Evolutionary conservation across 2,113 vertebrate species (phyloP).

Genomic region (Triplophysa dalaica): DNA sequence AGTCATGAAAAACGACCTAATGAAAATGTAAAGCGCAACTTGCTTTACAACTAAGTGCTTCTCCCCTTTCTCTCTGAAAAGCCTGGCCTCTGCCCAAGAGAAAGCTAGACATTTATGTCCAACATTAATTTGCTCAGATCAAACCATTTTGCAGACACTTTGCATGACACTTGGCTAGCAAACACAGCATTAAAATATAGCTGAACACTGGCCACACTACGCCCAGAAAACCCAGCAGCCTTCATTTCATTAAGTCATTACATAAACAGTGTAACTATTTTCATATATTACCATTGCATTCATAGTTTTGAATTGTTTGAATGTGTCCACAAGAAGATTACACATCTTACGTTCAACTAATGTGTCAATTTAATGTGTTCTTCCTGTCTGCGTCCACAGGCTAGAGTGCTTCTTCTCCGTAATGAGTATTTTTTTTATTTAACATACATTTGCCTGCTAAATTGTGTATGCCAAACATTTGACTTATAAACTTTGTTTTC

Average conservation of each 20-base stretch:
- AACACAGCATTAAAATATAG: conserved; percentile 34
- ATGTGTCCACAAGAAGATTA: conserved; percentile 8
- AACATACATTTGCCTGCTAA: conserved; percentile 65
- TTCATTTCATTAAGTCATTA: conserved; percentile 33
- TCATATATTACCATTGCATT: conserved; percentile 18
- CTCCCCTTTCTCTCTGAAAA: conserved; percentile 32
- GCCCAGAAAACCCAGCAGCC: conserved; percentile 31
- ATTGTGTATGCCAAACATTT: conserved; percentile 73
- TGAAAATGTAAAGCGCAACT: conserved; percentile 43
- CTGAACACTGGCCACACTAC: conserved; percentile 27
- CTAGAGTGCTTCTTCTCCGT: background rate
- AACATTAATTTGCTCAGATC: conserved; percentile 50
- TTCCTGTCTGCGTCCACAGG: conserved; percentile 31
- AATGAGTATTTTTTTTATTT: conserved; percentile 27
- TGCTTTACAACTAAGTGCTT: conserved; percentile 25
- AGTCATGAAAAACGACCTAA: conserved; percentile 46
- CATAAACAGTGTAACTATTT: conserved; percentile 8
- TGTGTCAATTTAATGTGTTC: conserved; percentile 24
- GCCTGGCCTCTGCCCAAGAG: conserved; percentile 42
- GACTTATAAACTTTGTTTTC: conserved; percentile 73
- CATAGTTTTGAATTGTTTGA: background rate
- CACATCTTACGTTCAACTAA: conserved; percentile 16
- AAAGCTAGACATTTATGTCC: conserved; percentile 46
- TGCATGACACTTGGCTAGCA: conserved; percentile 45
- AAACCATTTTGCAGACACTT: conserved; percentile 47